Evolutionary conservation across 2,113 vertebrate genomes (phyloP), one percentile per base, ranked within the genome.

Genomic region (Apaloderma vittatum): DNA sequence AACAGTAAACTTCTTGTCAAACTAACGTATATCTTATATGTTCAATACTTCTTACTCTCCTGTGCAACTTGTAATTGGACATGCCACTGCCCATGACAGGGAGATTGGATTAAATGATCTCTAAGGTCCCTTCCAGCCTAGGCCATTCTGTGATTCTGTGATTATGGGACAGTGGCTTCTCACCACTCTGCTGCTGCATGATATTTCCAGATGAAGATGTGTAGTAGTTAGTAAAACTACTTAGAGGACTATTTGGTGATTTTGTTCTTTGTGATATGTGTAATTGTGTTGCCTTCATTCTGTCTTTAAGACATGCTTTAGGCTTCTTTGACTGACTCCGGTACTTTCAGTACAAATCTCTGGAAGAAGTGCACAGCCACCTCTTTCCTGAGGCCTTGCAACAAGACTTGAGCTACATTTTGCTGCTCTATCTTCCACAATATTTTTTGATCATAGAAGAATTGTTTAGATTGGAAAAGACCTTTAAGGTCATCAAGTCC

Each of bases 321-420:
- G 81, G 48, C 54, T 89, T 29, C 63, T 89, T 82, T 84, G 43
- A 49, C 92, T 2, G 4, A 78, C 20, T 82, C 46, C 15, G 40
- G 58, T 97, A 58, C 71, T 80, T 90, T 12, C 14, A 70, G 63
- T 43, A 46, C n/a, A 70, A 19, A 37, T 78, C 61, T 94, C 57
- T 89, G 45, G 77, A 94, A 91, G 43, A 91, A 94, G 14, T 27
- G 9, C 24, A 77, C 68, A 93, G 26, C 48, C 66, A 4, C 40
- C 15, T 68, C 59, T 94, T 84, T 70, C 55, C 73, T 32, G 32
- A 93, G 58, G 80, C 83, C 54, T 91, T 96, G n/a, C 68, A 92
- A 65, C 49, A 49, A 27, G 45, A 81, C 51, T 32, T 62, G 37
- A 83, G 34, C 52, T 68, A 45, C 30, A 24, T 68, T 94, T 71